These are phyloP conservation scores for Macrotus californicus DNA, from an alignment of 2,113 vertebrate genomes.

Conservation along the genomic window DNA sequence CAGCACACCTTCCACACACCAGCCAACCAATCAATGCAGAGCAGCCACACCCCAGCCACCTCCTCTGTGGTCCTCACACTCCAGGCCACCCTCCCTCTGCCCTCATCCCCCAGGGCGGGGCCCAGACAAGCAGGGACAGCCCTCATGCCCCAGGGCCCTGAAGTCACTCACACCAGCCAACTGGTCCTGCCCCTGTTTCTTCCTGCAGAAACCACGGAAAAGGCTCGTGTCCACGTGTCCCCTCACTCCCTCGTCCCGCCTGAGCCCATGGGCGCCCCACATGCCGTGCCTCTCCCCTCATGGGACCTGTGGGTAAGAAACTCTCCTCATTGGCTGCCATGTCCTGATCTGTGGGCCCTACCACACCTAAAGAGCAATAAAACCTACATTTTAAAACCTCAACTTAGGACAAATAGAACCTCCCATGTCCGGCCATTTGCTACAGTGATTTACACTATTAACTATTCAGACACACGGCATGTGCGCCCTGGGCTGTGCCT, in stretches of 20 bases:
- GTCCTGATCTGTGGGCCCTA: background rate
- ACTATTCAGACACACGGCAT: background rate
- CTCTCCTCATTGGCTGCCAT: background rate
- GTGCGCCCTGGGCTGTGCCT: rapidly evolving
- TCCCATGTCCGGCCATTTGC: background rate
- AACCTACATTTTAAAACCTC: background rate
- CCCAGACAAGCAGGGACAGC: background rate
- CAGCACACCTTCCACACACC: background rate
- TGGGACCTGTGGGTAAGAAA: background rate
- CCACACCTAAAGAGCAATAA: background rate
- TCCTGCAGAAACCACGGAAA: background rate
- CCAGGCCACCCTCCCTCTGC: rapidly evolving
- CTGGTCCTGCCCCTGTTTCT: background rate
- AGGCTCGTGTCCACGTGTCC: background rate
- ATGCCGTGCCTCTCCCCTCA: rapidly evolving
- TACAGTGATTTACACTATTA: background rate
- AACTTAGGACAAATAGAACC: background rate
- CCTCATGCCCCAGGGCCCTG: background rate
- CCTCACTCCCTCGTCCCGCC: background rate
- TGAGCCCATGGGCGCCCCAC: background rate
- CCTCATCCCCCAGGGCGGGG: background rate
- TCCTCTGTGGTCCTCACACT: background rate
- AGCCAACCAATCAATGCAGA: background rate
- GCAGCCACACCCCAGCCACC: background rate
- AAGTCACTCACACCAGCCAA: background rate